These are phyloP conservation scores for Melipona quadrifasciata DNA, from an alignment of 1,140 invertebrate genomes.

Conservation along the genomic window DNA sequence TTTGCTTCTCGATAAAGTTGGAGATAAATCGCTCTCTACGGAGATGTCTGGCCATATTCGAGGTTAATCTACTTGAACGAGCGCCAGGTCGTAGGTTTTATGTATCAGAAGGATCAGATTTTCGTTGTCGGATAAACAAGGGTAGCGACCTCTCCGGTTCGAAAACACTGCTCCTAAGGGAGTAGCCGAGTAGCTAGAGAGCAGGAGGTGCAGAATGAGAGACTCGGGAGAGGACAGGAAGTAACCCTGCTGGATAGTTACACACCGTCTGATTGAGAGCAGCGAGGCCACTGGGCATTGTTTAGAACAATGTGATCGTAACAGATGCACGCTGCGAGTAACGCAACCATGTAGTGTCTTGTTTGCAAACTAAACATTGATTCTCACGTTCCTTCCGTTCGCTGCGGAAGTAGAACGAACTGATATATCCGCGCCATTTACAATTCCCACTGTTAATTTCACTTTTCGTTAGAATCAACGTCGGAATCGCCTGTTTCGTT, in stretches of 20 bases:
- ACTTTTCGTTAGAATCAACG: neutral
- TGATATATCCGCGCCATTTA: conserved; percentile 1
- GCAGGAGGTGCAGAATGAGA: neutral
- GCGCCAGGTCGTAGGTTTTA: too few relatives aligned
- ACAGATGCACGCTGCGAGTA: conserved; percentile 40
- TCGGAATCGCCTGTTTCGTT: neutral
- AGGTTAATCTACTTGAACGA: neutral
- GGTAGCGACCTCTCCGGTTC: neutral
- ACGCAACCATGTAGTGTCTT: conserved; percentile 14
- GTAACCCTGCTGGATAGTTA: conserved; percentile 13
- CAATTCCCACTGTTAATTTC: neutral
- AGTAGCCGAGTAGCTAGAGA: too few relatives aligned
- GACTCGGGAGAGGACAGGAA: neutral
- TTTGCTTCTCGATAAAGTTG: neutral
- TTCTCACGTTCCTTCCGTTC: conserved; percentile 43
- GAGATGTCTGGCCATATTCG: neutral
- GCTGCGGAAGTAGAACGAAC: conserved; percentile 14
- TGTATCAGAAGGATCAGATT: neutral
- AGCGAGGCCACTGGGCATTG: conserved; percentile 43
- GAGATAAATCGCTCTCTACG: neutral
- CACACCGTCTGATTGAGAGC: conserved; percentile 45
- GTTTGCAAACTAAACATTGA: conserved; percentile 61
- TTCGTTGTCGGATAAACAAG: neutral
- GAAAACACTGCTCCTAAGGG: neutral
- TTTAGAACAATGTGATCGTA: conserved; percentile 56